Evolutionary conservation across 2,797 vertebrate species (phyloP), one percentile per base, ranked within the genome.

Genomic region (Propithecus deckenii): DNA sequence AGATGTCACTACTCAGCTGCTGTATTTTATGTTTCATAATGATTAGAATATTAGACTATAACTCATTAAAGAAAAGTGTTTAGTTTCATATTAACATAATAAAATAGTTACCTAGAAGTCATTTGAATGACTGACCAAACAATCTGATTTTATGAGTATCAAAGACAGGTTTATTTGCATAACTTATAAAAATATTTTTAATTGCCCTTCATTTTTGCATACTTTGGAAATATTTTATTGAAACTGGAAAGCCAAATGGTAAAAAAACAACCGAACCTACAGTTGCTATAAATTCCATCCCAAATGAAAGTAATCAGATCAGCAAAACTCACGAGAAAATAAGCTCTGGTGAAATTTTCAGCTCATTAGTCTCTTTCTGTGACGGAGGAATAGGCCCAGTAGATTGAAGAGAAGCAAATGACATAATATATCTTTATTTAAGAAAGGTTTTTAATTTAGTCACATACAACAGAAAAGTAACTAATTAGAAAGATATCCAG

Each of bases 231-330:
- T 76, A 67, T 80, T 88, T 84, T 81, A 80, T 74, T 92, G 57
- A 88, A 97, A 90, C 72, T 90, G 86, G 48, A 86, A 95, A 91
- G 25, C 15, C 71, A 96, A 95, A 95, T 61, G 57, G 43, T 96
- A 78, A 96, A 96, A 96, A 96, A 93, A 23, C 52, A 95, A 96
- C 22, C 43, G 90, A 38, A 89, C n/a, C 30, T 79, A 92, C 12
- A 46, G 67, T 76, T 78, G 86, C 28, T 83, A 5, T 92, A 94
- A 94, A 95, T 95, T 90, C 74, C 91, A 57, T 43, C 41, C 63
- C 74, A 91, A 93, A 91, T 28, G n/a, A 96, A 97, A 95, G 43
- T 20, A 89, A 46, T 78, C 43, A 61, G 35, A 86, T 88, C 57
- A 67, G 67, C 52, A 93, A 98, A 97, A 84, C n/a, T 79, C 90